phyloP scores from a whole-genome alignment of 2,888 invertebrate genomes.

The Stenolophus ochropezus region DNA sequence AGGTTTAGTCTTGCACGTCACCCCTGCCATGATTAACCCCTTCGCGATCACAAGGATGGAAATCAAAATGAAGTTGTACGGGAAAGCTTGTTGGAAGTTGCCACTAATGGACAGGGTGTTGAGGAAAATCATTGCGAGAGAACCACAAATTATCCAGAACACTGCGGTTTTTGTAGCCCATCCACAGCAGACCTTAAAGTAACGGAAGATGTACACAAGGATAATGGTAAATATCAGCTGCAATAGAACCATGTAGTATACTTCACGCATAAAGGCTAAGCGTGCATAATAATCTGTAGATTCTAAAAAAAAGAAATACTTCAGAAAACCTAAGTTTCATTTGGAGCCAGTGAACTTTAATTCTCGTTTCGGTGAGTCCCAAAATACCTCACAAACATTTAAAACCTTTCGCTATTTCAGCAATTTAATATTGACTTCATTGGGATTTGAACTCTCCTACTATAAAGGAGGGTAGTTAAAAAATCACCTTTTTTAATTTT shows the following conservation, averaged over 20 bases:
- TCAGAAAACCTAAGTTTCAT: no score
- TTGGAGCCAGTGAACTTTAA: no score
- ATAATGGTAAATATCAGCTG: neutral
- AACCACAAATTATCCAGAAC: neutral
- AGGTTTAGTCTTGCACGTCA: neutral
- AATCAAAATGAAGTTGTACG: neutral
- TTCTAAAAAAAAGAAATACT: neutral
- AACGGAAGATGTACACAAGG: neutral
- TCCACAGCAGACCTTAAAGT: neutral
- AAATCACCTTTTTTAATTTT: no score
- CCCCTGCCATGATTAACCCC: neutral
- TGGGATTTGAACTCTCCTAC: no score
- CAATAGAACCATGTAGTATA: neutral
- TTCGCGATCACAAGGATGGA: neutral
- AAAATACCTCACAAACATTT: no score
- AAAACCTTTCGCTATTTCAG: no score
- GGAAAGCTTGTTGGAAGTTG: neutral
- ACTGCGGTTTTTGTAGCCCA: neutral
- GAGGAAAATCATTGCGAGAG: neutral
- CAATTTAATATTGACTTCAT: no score
- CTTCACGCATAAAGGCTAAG: neutral
- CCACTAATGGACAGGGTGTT: neutral
- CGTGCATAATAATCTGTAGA: neutral
- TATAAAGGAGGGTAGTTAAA: no score
- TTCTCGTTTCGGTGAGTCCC: no score